Percentiles rank a stretch among this genome's conserved stretches.
These are phyloP conservation scores for Athalia cordata DNA, from an alignment of 2,888 invertebrate genomes.

Conservation along the genomic window DNA sequence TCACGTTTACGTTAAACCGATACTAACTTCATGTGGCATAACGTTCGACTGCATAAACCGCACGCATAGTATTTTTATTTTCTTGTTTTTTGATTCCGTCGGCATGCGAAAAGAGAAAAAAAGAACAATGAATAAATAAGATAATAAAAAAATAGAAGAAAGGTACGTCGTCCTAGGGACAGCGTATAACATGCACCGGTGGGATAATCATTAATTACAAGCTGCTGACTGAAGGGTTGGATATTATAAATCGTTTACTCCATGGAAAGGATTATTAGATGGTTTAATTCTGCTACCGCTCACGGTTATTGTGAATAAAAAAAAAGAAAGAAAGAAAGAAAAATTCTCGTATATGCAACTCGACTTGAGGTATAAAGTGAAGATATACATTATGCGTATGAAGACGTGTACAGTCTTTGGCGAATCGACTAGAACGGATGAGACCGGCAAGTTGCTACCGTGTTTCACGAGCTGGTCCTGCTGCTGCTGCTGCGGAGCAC, in stretches of 20 bases:
- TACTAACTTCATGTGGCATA: conserved; percentile 1
- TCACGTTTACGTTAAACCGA: conserved; percentile 34
- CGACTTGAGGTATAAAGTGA: no score
- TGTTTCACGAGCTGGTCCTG: neutral
- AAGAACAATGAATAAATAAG: neutral
- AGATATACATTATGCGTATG: neutral
- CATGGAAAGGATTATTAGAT: conserved; percentile 53
- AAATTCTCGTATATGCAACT: no score
- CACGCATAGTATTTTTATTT: neutral
- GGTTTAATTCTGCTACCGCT: conserved; percentile 8
- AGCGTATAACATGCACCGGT: no score
- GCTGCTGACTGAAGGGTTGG: conserved; percentile 51
- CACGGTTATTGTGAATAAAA: no score
- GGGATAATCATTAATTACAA: conserved; percentile 10
- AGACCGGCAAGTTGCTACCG: neutral
- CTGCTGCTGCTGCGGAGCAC: neutral
- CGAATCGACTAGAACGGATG: neutral
- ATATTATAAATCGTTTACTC: conserved; percentile 58
- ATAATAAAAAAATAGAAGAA: neutral
- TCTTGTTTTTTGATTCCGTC: neutral
- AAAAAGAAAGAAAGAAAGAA: no score
- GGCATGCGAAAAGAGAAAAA: neutral
- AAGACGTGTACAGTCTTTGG: neutral
- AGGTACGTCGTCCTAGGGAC: neutral
- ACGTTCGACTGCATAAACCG: neutral